Base-by-base conservation (phyloP, 2,888 invertebrate species). In the Trimorus sp. region DNA sequence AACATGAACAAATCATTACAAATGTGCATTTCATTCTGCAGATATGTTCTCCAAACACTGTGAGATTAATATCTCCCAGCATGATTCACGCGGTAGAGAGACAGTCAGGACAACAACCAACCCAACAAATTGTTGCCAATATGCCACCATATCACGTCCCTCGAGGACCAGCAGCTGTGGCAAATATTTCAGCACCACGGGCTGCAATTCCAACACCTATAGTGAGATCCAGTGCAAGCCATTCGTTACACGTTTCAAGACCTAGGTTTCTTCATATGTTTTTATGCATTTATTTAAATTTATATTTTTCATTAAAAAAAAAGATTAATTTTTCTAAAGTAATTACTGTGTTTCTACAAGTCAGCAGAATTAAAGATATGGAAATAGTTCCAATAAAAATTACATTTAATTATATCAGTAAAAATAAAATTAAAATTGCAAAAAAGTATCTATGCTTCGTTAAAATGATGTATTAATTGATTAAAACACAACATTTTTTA, bases 131-230 rank as follows among this genome's bases (percentile, higher is more conserved):
- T 63, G 90, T 92, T 49, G 91, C 92, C 11, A 92, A 88, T 65
- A 88, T 90, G 58, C 89, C 91, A 11, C 91, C 91, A 9, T 92
- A 92, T 85, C 92, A 93, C 86, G 92, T 93, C 59, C 92, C 93
- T 7, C 87, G 92, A 84, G 96, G 96, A 1, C 94, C 96, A 14
- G 96, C 96, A 0, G 95, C 95, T 11, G 96, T 96, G 2, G 96
- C 96, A 0, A 96, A 95, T 83, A 93, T 96, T 16, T 94, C 96
- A 11, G 94, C 95, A 7, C 94, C 96, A 0, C 93, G 96, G 71
- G 93, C 93, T 45, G 93, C 94, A 76, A 94, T 95, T 6, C 93
- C 94, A 12, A 94, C 94, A 37, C 91, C 91, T 26, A 91, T 91
- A 58, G 91, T 91, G 26, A 86, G 91, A 82, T 90, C 91, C 1